A percentile compares a stretch with the other conserved stretches of the same genome.
Evolutionary conservation across 2,113 vertebrate genomes (phyloP).

Genomic region (Gorsachius goisagi): DNA sequence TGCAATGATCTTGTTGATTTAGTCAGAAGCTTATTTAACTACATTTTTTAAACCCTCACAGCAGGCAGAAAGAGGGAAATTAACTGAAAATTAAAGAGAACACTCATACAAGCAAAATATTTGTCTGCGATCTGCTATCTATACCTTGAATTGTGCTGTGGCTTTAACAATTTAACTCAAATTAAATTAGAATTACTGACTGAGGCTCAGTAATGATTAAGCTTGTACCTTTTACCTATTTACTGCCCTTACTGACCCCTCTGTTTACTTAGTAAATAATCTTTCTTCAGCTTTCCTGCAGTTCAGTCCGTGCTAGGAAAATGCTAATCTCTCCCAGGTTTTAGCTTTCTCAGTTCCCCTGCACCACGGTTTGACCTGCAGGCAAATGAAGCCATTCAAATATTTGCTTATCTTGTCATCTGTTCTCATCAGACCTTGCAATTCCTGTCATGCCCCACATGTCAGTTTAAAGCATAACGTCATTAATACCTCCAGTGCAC

Average conservation of each 20-base stretch:
- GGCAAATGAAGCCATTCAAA: slow-evolving; percentile 83
- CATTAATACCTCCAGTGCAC: slow-evolving; percentile 81
- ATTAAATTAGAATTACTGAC: not conserved
- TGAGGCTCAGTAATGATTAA: not conserved
- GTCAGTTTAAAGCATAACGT: slow-evolving; percentile 82
- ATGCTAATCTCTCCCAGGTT: slow-evolving; percentile 58
- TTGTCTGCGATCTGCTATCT: not conserved
- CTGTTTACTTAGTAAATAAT: not conserved
- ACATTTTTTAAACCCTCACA: not conserved
- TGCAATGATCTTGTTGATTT: not conserved
- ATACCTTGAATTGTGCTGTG: not conserved
- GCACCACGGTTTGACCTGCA: slow-evolving; percentile 67
- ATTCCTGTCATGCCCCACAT: slow-evolving; percentile 82
- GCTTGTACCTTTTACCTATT: not conserved
- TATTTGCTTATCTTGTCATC: slow-evolving; percentile 83
- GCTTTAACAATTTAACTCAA: not conserved
- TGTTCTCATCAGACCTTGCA: slow-evolving; percentile 81
- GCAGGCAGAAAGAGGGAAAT: not conserved
- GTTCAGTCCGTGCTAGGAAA: not conserved
- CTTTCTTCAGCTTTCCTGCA: slow-evolving; percentile 10
- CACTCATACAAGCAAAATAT: not conserved
- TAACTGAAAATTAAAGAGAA: not conserved
- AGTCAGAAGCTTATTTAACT: not conserved
- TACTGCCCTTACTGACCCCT: not conserved
- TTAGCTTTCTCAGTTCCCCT: slow-evolving; percentile 55